These are phyloP conservation scores for Opisthograptis luteolata DNA, from an alignment of 2,888 invertebrate genomes.

Conservation along the genomic window DNA sequence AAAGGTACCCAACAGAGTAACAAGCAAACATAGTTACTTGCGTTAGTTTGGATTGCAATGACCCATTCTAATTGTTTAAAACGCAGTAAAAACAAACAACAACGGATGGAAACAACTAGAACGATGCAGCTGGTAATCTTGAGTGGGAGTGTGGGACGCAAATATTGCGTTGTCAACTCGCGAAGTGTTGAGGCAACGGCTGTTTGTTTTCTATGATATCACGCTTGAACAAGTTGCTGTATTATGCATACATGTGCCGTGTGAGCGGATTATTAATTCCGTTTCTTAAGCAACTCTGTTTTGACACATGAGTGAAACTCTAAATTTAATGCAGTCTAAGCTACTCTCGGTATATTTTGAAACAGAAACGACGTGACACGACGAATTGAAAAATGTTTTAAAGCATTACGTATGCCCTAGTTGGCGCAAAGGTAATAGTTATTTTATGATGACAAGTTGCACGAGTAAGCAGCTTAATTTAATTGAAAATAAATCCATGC, in stretches of 20 bases:
- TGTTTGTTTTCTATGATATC: conserved; percentile 33
- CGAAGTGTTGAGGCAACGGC: conserved; percentile 23
- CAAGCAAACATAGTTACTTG: too few species aligned
- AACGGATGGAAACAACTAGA: conserved; percentile 1
- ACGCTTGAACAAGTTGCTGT: conserved; percentile 13
- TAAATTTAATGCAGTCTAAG: neutral
- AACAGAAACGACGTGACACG: too few species aligned
- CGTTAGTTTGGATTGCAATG: too few species aligned
- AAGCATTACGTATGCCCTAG: too few species aligned
- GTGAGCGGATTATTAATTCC: conserved; percentile 3
- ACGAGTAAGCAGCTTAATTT: neutral
- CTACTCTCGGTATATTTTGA: too few species aligned
- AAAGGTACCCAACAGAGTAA: too few species aligned
- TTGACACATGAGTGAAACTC: neutral
- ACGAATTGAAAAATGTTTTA: too few species aligned
- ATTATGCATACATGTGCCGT: conserved; percentile 9
- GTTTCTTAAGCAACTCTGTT: conserved; percentile 9
- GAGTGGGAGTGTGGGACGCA: conserved; percentile 19
- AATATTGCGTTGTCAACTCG: conserved; percentile 34
- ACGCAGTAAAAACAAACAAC: neutral
- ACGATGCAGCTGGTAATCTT: neutral
- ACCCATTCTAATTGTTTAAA: too few species aligned
- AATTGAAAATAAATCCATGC: neutral
- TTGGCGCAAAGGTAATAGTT: too few species aligned
- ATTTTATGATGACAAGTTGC: neutral